Evolutionary conservation across 2,113 vertebrate species (phyloP).

Genomic region (Turnix velox): DNA sequence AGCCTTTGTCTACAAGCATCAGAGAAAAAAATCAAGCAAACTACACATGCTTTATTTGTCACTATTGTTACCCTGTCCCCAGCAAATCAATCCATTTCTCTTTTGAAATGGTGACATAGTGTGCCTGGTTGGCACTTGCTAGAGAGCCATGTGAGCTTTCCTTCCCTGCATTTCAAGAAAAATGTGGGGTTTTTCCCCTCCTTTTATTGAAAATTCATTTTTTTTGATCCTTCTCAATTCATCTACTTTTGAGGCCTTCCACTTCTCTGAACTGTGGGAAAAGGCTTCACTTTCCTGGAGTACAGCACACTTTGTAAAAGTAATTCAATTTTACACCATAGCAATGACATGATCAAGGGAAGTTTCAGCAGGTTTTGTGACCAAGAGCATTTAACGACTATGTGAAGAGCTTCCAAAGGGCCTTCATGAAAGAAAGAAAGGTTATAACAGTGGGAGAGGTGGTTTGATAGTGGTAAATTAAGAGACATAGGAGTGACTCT

Average conservation of each 20-base stretch:
- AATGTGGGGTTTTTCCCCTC: not conserved
- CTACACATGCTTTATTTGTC: not conserved
- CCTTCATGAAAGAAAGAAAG: conserved; percentile 43
- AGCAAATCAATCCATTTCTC: not conserved
- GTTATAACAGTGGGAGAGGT: conserved; percentile 54
- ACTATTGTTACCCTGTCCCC: not conserved
- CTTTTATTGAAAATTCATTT: conserved; percentile 5
- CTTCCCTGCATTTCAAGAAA: not conserved
- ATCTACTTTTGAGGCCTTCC: conserved; percentile 37
- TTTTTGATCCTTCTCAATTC: not conserved
- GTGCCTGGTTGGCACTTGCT: not conserved
- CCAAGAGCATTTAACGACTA: conserved; percentile 66
- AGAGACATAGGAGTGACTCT: conserved; percentile 32
- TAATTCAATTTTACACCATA: conserved; percentile 74
- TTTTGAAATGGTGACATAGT: not conserved
- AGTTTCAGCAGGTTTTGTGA: conserved; percentile 63
- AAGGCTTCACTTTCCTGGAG: conserved; percentile 31
- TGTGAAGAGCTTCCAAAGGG: conserved; percentile 63
- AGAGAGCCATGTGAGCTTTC: not conserved
- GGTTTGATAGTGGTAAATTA: conserved; percentile 49
- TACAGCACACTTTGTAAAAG: conserved; percentile 63
- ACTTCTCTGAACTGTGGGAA: conserved; percentile 62
- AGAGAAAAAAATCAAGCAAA: not conserved
- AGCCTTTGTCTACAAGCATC: not conserved
- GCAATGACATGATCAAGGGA: conserved; percentile 72